Percentiles rank a stretch among this genome's conserved stretches.
Evolutionary conservation across 2,888 invertebrate genomes (phyloP).

Genomic region (Leptopilina syphax): DNA sequence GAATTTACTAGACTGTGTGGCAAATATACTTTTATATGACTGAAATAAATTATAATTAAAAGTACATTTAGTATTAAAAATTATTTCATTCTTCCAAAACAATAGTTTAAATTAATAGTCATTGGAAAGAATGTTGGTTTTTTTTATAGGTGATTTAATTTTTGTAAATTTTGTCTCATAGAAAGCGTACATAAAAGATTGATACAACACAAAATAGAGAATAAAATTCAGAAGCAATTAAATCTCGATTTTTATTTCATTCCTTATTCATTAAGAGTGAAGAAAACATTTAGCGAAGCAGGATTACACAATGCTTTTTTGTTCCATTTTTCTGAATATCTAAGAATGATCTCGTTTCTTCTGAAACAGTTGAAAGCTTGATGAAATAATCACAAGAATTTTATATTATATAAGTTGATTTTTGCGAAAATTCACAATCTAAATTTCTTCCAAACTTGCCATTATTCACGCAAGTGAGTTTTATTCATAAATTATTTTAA

Average conservation of each 20-base stretch:
- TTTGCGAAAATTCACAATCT: neutral
- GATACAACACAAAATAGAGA: neutral
- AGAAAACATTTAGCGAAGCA: slow-evolving; percentile 17
- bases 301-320: slow-evolving; percentile 3
- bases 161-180: neutral
- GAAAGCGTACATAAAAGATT: neutral
- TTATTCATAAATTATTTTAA: neutral
- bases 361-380: slow-evolving; percentile 13
- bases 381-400: slow-evolving; percentile 27
- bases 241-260: neutral
- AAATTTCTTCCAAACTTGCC: neutral
- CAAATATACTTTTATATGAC: too few species aligned
- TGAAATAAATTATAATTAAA: too few species aligned
- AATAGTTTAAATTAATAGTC: too few species aligned
- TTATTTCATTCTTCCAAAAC: too few species aligned
- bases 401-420: slow-evolving; percentile 22
- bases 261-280: slow-evolving; percentile 6
- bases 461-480: neutral
- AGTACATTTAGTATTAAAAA: too few species aligned
- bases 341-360: slow-evolving; percentile 4
- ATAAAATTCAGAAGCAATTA: slow-evolving; percentile 7
- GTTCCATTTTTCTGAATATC: slow-evolving; percentile 25
- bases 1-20: too few species aligned
- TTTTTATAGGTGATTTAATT: neutral
- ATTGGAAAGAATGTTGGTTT: too few species aligned